phyloP scores from a whole-genome alignment of 2,888 invertebrate genomes.

The Plusia festucae region DNA sequence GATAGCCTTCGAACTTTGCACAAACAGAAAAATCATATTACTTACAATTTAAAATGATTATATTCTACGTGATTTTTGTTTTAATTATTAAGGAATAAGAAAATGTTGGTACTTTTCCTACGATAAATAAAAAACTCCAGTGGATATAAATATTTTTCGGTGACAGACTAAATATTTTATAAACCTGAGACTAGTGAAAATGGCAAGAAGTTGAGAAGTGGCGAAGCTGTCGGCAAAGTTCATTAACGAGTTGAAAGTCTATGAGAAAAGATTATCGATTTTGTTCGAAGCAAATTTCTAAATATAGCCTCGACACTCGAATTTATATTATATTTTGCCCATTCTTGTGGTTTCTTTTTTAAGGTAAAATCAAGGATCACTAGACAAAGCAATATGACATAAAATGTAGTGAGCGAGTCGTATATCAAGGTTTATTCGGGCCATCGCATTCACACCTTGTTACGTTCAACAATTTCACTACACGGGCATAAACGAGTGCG shows the following conservation, averaged over 20 bases:
- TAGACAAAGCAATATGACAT: conserved; percentile 3
- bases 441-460: conserved; percentile 33
- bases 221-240: too few relatives aligned
- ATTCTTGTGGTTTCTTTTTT: too few relatives aligned
- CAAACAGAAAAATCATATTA: background rate
- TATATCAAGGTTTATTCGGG: conserved; percentile 27
- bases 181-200: too few relatives aligned
- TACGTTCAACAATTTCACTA: conserved; percentile 46
- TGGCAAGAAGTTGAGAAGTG: too few relatives aligned
- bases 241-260: too few relatives aligned
- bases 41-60: background rate
- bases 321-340: too few relatives aligned
- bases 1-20: background rate
- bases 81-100: too few relatives aligned
- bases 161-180: too few relatives aligned
- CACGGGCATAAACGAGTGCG: conserved; percentile 36
- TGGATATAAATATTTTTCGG: too few relatives aligned
- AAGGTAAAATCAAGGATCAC: background rate
- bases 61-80: too few relatives aligned
- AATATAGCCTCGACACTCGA: background rate
- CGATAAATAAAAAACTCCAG: too few relatives aligned
- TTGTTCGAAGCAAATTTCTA: background rate
- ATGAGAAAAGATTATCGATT: background rate
- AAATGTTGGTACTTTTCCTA: too few relatives aligned
- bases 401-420: conserved; percentile 16